A percentile compares a stretch with the other conserved stretches of the same genome.
Evolutionary conservation across 2,888 invertebrate genomes (phyloP).

Genomic region (Macropis europaea): DNA sequence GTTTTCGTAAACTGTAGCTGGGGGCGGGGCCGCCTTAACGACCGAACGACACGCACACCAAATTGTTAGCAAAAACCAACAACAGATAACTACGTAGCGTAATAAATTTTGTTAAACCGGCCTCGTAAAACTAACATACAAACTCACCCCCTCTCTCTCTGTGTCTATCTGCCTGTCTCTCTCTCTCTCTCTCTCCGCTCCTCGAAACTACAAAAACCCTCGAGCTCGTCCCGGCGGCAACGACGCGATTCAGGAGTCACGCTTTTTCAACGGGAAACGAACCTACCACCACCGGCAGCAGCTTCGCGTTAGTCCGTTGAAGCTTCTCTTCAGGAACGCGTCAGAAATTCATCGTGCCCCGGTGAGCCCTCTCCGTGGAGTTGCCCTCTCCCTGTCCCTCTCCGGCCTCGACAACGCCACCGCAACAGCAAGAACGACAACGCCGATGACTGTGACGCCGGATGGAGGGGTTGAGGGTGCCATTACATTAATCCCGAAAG

Average conservation of each 20-base stretch:
- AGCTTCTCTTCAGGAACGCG: slow-evolving; percentile 36
- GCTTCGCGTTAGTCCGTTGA: slow-evolving; percentile 10
- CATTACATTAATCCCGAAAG: slow-evolving; percentile 62
- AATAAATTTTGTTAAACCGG: slow-evolving; percentile 11
- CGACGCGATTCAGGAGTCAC: background rate
- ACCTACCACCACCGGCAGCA: too few species aligned
- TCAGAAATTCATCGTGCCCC: slow-evolving; percentile 38
- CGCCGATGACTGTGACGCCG: slow-evolving; percentile 21
- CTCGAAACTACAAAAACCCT: background rate
- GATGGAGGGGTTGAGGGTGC: slow-evolving; percentile 38
- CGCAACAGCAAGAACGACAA: slow-evolving; percentile 40
- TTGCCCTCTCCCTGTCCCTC: background rate
- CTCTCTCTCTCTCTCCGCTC: background rate
- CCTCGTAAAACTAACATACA: background rate
- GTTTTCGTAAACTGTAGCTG: slow-evolving; percentile 21
- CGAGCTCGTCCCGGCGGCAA: background rate
- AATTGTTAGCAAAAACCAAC: slow-evolving; percentile 46
- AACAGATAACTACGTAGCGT: slow-evolving; percentile 21
- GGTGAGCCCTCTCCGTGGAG: background rate
- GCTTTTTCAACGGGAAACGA: slow-evolving; percentile 3
- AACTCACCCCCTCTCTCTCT: background rate
- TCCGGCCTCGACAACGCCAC: slow-evolving; percentile 23
- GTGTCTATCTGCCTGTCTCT: too few species aligned
- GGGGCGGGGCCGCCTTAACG: slow-evolving; percentile 23
- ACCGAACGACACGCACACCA: slow-evolving; percentile 34